Percentiles rank a stretch among this genome's conserved stretches.
These are phyloP conservation scores for Distichodus sexfasciatus DNA, from an alignment of 2,797 vertebrate species.

Conservation along the genomic window DNA sequence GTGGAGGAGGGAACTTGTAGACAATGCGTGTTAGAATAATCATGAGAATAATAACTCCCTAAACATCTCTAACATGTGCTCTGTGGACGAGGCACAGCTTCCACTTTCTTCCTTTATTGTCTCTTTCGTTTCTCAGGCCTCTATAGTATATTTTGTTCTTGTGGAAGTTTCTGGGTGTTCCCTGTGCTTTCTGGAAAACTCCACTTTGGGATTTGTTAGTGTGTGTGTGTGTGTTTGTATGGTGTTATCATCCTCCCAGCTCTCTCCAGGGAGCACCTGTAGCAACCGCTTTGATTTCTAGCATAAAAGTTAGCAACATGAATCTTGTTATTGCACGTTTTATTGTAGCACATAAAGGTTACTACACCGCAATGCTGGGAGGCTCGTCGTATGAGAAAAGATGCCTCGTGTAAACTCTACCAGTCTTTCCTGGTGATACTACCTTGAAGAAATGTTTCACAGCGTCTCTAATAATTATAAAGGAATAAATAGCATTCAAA, in stretches of 20 bases:
- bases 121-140: background rate
- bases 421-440: too few species aligned
- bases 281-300: slow-evolving; percentile 65
- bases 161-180: slow-evolving; percentile 1
- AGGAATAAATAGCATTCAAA: too few species aligned
- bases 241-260: slow-evolving; percentile 22
- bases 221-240: background rate
- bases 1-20: slow-evolving; percentile 21
- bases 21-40: slow-evolving; percentile 17
- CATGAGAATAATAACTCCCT: background rate
- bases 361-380: too few species aligned
- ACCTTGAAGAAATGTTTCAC: too few species aligned
- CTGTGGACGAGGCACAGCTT: background rate
- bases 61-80: background rate
- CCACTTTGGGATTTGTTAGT: slow-evolving; percentile 9
- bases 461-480: too few species aligned
- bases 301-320: slow-evolving; percentile 68
- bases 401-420: too few species aligned
- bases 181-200: slow-evolving; percentile 2
- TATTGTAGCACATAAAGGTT: slow-evolving; percentile 50
- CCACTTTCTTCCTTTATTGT: background rate
- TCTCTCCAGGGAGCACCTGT: slow-evolving; percentile 47
- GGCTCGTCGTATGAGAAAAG: too few species aligned
- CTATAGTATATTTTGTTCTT: slow-evolving; percentile 19
- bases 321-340: slow-evolving; percentile 46